phyloP scores from a whole-genome alignment of 30 jellyfish, hydroid and myxozoan genomes.

The Catostylus mosaicus region DNA sequence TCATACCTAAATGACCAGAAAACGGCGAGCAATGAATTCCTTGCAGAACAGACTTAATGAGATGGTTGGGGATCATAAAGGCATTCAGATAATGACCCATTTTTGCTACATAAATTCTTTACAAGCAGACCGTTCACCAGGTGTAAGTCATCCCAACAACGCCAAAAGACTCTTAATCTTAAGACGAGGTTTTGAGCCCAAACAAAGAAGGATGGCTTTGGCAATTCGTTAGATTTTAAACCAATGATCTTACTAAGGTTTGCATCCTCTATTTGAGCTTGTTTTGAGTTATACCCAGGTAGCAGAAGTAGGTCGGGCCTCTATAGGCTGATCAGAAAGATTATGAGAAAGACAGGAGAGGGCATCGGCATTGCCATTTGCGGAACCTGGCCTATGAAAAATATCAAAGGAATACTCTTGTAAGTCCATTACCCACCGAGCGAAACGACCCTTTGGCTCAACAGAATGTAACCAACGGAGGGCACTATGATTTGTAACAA shows the following conservation, averaged over 20 bases:
- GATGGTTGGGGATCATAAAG: neutral
- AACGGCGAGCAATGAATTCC: slow-evolving; percentile 11
- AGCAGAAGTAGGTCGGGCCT: too few relatives aligned
- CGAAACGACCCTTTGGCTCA: too few relatives aligned
- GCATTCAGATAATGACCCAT: neutral
- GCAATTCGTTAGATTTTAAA: neutral
- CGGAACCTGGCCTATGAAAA: too few relatives aligned
- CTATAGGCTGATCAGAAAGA: too few relatives aligned
- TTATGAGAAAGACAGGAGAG: too few relatives aligned
- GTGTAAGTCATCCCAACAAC: slow-evolving; percentile 10
- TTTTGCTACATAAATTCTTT: neutral
- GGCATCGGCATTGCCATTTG: too few relatives aligned
- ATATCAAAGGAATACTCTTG: too few relatives aligned
- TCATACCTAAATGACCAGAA: slow-evolving; percentile 13
- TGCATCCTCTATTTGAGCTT: neutral
- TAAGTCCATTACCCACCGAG: too few relatives aligned
- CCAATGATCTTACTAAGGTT: neutral
- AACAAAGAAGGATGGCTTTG: neutral
- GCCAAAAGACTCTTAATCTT: too few relatives aligned
- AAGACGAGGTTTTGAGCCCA: slow-evolving; percentile 11
- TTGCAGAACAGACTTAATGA: neutral
- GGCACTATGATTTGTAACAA: too few relatives aligned
- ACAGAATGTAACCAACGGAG: too few relatives aligned
- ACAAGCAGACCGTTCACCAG: slow-evolving; percentile 6
- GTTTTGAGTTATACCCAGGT: too few relatives aligned